These are phyloP conservation scores for Trachelus troglodyta DNA, from an alignment of 2,888 invertebrate species.

Conservation along the genomic window DNA sequence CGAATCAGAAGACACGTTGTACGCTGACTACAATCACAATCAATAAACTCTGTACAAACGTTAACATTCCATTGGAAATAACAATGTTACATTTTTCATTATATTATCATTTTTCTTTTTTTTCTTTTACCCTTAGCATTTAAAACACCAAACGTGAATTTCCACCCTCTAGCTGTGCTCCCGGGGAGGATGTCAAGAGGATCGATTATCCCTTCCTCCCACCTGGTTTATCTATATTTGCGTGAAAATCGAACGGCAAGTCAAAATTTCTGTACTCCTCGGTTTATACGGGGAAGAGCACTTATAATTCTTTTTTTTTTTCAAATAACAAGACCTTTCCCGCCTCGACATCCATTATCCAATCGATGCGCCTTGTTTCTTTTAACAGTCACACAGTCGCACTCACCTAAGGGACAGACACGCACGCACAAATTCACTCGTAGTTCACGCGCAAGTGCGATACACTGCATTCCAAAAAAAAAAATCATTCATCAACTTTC, in stretches of 20 bases:
- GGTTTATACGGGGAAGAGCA: neutral
- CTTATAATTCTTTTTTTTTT: neutral
- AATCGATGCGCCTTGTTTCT: neutral
- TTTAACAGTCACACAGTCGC: neutral
- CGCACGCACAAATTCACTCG: neutral
- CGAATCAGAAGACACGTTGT: conserved; percentile 37
- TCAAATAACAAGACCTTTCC: neutral
- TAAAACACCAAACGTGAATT: neutral
- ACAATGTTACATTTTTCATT: conserved; percentile 45
- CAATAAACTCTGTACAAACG: conserved; percentile 61
- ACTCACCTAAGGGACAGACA: neutral
- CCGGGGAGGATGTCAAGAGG: neutral
- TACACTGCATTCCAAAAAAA: neutral
- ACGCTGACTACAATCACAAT: conserved; percentile 29
- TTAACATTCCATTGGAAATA: conserved; percentile 55
- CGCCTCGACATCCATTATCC: neutral
- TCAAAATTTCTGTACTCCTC: neutral
- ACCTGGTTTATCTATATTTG: neutral
- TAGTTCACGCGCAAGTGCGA: neutral
- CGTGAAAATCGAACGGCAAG: neutral
- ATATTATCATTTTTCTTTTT: neutral
- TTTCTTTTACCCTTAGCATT: neutral
- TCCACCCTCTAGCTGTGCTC: neutral
- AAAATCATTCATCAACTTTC: neutral
- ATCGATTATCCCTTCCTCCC: neutral